Conservation (phyloP, 2,888 invertebrate genomes). For the Volucella zonaria region DNA sequence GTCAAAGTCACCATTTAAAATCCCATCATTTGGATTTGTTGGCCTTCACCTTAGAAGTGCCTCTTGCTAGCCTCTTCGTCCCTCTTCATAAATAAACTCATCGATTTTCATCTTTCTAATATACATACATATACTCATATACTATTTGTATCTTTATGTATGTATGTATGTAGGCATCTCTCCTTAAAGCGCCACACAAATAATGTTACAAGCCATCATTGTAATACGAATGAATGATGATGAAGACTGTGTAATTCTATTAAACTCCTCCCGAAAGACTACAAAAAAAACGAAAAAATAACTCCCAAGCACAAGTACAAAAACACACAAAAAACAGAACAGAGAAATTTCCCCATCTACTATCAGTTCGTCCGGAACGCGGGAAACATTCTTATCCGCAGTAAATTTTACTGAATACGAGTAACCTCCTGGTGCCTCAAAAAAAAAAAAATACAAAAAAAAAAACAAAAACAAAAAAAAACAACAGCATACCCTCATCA, state of each 20-base stretch:
- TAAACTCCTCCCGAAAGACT: slow-evolving; percentile 41
- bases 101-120: slow-evolving; percentile 1
- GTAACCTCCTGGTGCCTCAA: slow-evolving; percentile 9
- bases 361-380: slow-evolving; percentile 47
- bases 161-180: too few species aligned
- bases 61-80: slow-evolving; percentile 1
- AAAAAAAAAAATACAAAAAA: not conserved
- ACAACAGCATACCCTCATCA: slow-evolving; percentile 35
- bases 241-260: slow-evolving; percentile 68
- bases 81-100: slow-evolving; percentile 11
- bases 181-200: slow-evolving; percentile 29
- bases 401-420: slow-evolving; percentile 29
- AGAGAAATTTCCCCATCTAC: slow-evolving; percentile 7
- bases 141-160: not conserved
- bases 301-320: too few species aligned
- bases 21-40: slow-evolving; percentile 28
- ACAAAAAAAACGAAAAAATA: slow-evolving; percentile 10
- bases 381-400: slow-evolving; percentile 41
- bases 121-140: too few species aligned
- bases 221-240: slow-evolving; percentile 53
- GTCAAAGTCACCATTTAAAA: slow-evolving; percentile 41
- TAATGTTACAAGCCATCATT: slow-evolving; percentile 42
- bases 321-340: not conserved
- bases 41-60: slow-evolving; percentile 9
- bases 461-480: not conserved